Percentiles rank a stretch among this genome's conserved stretches.
Conservation (phyloP, 2,888 invertebrate genomes). For the Protophormia terraenovae region DNA sequence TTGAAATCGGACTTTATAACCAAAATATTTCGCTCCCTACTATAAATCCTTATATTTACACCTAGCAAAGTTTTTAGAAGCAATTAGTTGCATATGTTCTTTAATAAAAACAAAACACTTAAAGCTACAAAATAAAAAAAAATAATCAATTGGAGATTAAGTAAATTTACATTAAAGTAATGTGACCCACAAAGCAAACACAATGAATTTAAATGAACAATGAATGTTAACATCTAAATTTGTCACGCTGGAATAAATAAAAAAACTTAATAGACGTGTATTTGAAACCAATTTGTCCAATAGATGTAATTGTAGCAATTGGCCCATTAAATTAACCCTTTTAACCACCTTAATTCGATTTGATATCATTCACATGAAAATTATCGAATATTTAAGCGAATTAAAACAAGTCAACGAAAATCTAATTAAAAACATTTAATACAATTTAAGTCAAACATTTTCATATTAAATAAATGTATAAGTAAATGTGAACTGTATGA, state of each 20-base stretch:
- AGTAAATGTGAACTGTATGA: neutral
- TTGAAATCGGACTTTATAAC: too few relatives aligned
- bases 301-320: neutral
- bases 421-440: slow-evolving; percentile 43
- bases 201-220: neutral
- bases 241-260: neutral
- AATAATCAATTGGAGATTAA: too few relatives aligned
- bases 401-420: slow-evolving; percentile 5
- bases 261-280: neutral
- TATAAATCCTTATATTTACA: too few relatives aligned
- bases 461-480: neutral
- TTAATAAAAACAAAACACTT: too few relatives aligned
- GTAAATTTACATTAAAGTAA: neutral
- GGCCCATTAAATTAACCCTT: neutral
- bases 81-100: too few relatives aligned
- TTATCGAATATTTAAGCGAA: neutral
- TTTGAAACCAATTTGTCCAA: neutral
- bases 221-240: neutral
- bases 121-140: too few relatives aligned
- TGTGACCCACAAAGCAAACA: neutral
- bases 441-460: slow-evolving; percentile 26
- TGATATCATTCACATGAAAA: neutral
- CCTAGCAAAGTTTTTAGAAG: too few relatives aligned
- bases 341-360: neutral
- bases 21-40: too few relatives aligned